Evolutionary conservation across 2,888 invertebrate species (phyloP).

Genomic region (Megastigmus dorsalis): DNA sequence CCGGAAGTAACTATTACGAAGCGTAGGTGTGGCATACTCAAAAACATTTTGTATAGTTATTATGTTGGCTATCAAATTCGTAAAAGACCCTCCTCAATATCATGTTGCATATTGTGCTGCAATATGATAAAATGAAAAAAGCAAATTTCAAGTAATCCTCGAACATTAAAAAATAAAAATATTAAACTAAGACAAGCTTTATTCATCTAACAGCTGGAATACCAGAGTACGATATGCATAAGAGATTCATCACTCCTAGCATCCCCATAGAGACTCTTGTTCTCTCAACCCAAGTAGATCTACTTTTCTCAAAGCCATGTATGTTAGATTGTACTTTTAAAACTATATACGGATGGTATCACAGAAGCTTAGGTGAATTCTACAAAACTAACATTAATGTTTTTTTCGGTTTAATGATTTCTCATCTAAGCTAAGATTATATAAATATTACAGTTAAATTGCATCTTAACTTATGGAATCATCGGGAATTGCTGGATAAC

Average conservation of each 20-base stretch:
- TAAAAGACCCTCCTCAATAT: too few species aligned
- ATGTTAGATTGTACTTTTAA: conserved; percentile 43
- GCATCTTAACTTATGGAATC: conserved; percentile 30
- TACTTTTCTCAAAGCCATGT: conserved; percentile 16
- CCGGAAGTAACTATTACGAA: too few species aligned
- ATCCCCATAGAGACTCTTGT: conserved; percentile 32
- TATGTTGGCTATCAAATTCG: too few species aligned
- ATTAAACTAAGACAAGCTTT: background rate
- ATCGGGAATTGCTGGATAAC: conserved; percentile 29
- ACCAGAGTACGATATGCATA: conserved; percentile 31
- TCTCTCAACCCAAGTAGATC: conserved; percentile 12
- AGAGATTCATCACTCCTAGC: conserved; percentile 21
- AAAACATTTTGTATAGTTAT: too few species aligned
- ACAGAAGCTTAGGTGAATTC: conserved; percentile 31
- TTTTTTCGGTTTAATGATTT: background rate
- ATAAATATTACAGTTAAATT: conserved; percentile 12
- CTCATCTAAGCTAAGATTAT: too few species aligned
- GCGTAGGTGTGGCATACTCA: too few species aligned
- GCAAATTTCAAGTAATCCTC: too few species aligned
- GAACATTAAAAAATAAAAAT: background rate
- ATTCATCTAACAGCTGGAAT: conserved; percentile 28
- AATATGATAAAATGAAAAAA: too few species aligned
- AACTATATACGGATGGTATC: conserved; percentile 30
- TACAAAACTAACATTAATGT: background rate
- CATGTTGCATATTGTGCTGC: too few species aligned